Evolutionary conservation across 2,888 invertebrate species (phyloP).

Genomic region (Nemurella pictetii): DNA sequence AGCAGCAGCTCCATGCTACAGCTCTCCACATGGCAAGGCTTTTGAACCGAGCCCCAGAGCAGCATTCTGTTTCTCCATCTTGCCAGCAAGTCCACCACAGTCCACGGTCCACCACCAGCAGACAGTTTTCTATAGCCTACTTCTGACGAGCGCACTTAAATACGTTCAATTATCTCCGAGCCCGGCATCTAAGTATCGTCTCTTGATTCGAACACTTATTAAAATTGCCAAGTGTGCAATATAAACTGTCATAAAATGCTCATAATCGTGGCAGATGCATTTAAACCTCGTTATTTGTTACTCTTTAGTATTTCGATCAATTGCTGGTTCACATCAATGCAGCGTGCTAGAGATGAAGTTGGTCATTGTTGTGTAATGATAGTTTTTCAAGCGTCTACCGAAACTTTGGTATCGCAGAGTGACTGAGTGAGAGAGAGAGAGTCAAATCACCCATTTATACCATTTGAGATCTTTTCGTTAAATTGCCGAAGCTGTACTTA

Average conservation of each 20-base stretch:
- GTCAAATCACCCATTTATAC: not conserved
- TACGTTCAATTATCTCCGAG: not conserved
- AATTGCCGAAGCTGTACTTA: not conserved
- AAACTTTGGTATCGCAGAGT: too few relatives aligned
- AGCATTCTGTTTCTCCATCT: not conserved
- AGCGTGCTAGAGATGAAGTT: too few relatives aligned
- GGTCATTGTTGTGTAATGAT: too few relatives aligned
- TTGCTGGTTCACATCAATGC: too few relatives aligned
- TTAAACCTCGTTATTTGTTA: not conserved
- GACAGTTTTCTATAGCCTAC: not conserved
- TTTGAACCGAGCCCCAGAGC: not conserved
- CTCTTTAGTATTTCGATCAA: not conserved
- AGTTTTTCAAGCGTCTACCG: too few relatives aligned
- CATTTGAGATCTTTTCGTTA: not conserved
- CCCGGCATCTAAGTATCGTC: not conserved
- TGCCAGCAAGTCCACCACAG: not conserved
- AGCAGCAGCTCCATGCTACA: not conserved
- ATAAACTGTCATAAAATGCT: not conserved
- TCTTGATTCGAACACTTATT: not conserved
- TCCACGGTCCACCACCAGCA: too few relatives aligned
- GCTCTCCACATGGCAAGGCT: not conserved
- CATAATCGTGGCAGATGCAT: not conserved
- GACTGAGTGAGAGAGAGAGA: too few relatives aligned
- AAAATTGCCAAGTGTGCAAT: not conserved
- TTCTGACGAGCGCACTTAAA: not conserved